Evolutionary conservation across 1,140 invertebrate species (phyloP), one percentile per base, ranked within the genome.

Genomic region (Aplysia californica): DNA sequence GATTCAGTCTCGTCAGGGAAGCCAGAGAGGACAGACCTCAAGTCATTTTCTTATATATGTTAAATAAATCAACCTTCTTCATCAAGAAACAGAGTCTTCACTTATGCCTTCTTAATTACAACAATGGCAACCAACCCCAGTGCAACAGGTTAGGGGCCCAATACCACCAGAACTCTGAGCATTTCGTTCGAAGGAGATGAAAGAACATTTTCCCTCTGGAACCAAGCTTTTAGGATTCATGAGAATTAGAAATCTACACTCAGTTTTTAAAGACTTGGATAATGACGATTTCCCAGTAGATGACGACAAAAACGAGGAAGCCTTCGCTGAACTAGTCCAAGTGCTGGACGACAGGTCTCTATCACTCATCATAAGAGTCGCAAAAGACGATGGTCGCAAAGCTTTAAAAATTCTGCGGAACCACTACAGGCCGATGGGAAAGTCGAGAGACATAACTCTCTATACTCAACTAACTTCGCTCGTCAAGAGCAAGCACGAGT

Each of bases 381-480:
- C 77, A 20, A 31, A 41, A 59, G 69, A 81, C 58, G 39, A 79
- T 67, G 77, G 77, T 10, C 58, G 65, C 59, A 77, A 76, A 50
- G 73, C 77, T 10, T 56, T 81, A 33, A 58, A 41, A 3, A 79
- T 79, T n/a, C 56, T 79, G 35, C 41, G 59, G 20, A 33, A 77
- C 15, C 77, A 81, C 58, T 79, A 81, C 44, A 4, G 64, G 26
- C n/a, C 36, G 21, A 77, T 38, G 31, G 68, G 80, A 4, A 72
- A 79, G 59, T 74, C 77, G 0, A 76, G 64, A 39, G 69, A 73
- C 20, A 81, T 79, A 71, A 35, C 73, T 20, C 66, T 81, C 20
- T 81, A 81, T 55, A 79, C 77, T 0, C 72, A 81, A 67, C 73
- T 79, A 18, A 76, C 73, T 10, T 79, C 78, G 21, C 36, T 81